phyloP scores from a whole-genome alignment of 1,140 invertebrate species.

The Pogonomyrmex californicus region DNA sequence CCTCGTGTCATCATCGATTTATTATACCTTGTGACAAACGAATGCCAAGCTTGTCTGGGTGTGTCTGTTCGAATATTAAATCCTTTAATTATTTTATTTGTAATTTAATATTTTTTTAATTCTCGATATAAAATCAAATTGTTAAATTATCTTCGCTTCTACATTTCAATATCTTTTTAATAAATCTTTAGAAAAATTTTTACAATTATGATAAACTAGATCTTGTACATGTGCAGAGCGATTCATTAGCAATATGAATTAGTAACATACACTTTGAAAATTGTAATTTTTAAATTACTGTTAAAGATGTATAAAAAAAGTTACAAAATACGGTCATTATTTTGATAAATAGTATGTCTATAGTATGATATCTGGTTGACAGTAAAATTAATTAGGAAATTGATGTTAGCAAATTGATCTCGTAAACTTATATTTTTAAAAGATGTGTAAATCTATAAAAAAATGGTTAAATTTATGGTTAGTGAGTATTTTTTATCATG shows the following conservation, averaged over 20 bases:
- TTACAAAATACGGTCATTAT: too few species aligned
- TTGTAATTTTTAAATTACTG: too few species aligned
- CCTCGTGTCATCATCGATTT: slow-evolving; percentile 41
- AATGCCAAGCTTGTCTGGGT: not conserved
- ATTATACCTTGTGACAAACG: not conserved
- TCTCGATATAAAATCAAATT: not conserved
- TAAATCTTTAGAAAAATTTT: too few species aligned
- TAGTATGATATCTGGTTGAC: too few species aligned
- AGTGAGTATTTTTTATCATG: not conserved
- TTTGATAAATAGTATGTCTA: too few species aligned
- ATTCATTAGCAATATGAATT: too few species aligned
- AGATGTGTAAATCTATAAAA: not conserved
- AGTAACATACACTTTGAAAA: too few species aligned
- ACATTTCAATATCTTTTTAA: not conserved
- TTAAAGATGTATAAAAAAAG: too few species aligned
- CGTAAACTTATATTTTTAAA: slow-evolving; percentile 5
- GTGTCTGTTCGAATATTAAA: not conserved
- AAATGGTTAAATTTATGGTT: not conserved
- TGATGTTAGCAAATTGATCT: not conserved
- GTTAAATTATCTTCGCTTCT: not conserved
- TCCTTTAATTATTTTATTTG: not conserved
- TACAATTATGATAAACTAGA: too few species aligned
- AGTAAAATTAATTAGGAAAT: too few species aligned
- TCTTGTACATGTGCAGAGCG: too few species aligned
- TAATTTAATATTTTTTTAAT: not conserved